phyloP scores from a whole-genome alignment of 2,888 invertebrate species.

The Caradrina kadenii region DNA sequence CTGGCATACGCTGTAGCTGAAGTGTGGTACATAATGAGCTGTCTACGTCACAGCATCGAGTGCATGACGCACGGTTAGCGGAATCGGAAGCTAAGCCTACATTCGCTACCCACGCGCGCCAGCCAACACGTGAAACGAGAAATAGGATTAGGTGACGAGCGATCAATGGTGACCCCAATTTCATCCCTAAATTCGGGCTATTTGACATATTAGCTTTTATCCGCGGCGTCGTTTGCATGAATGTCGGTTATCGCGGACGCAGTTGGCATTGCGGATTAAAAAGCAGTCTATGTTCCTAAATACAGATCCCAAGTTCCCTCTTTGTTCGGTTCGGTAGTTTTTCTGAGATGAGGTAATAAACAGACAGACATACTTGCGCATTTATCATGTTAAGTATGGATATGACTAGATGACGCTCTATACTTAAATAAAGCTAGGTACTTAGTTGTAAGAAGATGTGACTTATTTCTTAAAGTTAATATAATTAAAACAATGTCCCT shows the following conservation, averaged over 20 bases:
- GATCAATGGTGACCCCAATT: conserved; percentile 61
- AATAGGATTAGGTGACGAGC: conserved; percentile 73
- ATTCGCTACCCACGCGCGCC: conserved; percentile 74
- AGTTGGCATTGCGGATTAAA: too few relatives aligned
- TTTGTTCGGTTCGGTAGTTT: too few relatives aligned
- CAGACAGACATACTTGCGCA: too few relatives aligned
- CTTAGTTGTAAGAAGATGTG: not conserved
- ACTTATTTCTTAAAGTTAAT: too few relatives aligned
- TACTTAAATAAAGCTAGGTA: too few relatives aligned
- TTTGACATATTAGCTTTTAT: conserved; percentile 4
- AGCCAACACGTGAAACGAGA: conserved; percentile 68
- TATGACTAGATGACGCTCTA: too few relatives aligned
- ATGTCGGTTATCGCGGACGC: not conserved
- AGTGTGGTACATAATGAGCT: conserved; percentile 62
- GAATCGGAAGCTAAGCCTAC: conserved; percentile 76
- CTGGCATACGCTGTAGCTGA: conserved; percentile 53
- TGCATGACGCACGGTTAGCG: conserved; percentile 79
- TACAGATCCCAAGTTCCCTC: too few relatives aligned
- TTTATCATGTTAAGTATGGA: too few relatives aligned
- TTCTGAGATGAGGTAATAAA: too few relatives aligned
- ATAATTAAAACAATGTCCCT: too few relatives aligned
- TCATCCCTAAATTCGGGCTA: conserved; percentile 44
- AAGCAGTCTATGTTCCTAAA: too few relatives aligned
- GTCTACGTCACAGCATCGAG: conserved; percentile 73
- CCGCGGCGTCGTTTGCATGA: not conserved